These are phyloP conservation scores for Gandaritis pyraliata DNA, from an alignment of 2,888 invertebrate species.

Conservation along the genomic window DNA sequence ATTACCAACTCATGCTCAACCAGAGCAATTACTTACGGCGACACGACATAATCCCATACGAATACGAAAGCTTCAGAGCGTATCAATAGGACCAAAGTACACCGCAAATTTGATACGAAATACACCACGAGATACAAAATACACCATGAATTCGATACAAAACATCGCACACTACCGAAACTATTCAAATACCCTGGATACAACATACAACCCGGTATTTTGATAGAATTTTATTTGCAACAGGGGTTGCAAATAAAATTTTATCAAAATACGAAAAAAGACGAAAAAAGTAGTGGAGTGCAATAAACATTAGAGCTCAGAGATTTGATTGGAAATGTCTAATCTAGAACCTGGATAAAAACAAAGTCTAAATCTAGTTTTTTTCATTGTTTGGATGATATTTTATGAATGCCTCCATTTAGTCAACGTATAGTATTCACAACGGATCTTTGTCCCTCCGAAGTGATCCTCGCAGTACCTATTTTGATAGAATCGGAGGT, in stretches of 20 bases:
- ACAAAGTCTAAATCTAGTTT: too few relatives aligned
- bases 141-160: not conserved
- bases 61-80: constrained; percentile 1
- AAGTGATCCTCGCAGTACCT: too few relatives aligned
- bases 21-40: constrained; percentile 13
- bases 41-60: constrained; percentile 4
- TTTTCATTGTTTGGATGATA: too few relatives aligned
- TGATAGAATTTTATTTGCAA: constrained; percentile 12
- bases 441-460: too few relatives aligned
- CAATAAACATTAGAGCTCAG: constrained; percentile 3
- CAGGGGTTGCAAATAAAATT: too few relatives aligned
- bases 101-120: not conserved
- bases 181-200: constrained; percentile 10
- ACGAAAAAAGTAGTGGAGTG: constrained; percentile 3
- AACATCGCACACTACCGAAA: not conserved
- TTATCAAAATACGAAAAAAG: too few relatives aligned
- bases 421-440: too few relatives aligned
- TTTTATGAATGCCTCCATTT: too few relatives aligned
- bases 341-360: too few relatives aligned
- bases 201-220: constrained; percentile 1
- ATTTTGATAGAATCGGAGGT: too few relatives aligned
- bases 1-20: not conserved
- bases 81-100: constrained; percentile 5
- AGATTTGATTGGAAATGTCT: not conserved
- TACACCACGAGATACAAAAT: too few relatives aligned